These are phyloP conservation scores for Mythimna vitellina DNA, from an alignment of 2,888 invertebrate species.

Conservation along the genomic window DNA sequence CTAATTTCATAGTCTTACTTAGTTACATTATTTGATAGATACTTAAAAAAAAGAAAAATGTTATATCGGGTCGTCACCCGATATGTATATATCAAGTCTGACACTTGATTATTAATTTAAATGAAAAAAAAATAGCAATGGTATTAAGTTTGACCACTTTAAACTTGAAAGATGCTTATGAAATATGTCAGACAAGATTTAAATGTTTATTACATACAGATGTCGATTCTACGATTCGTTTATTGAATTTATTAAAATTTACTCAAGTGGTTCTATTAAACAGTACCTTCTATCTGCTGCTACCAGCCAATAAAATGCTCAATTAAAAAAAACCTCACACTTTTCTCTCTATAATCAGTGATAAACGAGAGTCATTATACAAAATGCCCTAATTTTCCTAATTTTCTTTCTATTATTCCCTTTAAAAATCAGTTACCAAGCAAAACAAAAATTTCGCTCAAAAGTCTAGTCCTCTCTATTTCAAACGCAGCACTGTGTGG, in stretches of 20 bases:
- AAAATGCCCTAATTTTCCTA: neutral
- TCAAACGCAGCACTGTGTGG: slow-evolving; percentile 42
- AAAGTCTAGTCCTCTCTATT: slow-evolving; percentile 46
- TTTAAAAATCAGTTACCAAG: slow-evolving; percentile 4
- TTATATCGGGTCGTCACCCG: neutral
- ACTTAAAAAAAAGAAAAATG: neutral
- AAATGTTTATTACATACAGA: neutral
- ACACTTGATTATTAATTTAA: neutral
- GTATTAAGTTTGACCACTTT: neutral
- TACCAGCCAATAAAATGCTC: too few species aligned
- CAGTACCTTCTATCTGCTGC: too few species aligned
- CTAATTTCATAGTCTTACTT: slow-evolving; percentile 35
- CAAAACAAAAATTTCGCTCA: slow-evolving; percentile 20
- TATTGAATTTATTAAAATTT: neutral
- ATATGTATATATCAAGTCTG: too few species aligned
- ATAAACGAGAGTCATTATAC: neutral
- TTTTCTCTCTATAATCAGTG: neutral
- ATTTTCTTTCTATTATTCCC: neutral
- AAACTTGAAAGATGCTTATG: neutral
- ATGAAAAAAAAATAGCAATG: neutral
- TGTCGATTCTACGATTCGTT: too few species aligned
- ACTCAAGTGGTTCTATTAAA: too few species aligned
- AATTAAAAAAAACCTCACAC: too few species aligned
- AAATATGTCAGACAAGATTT: neutral
- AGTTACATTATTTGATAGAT: too few species aligned